Evolutionary conservation across 2,113 vertebrate genomes (phyloP).

Genomic region (Rhineura floridana): DNA sequence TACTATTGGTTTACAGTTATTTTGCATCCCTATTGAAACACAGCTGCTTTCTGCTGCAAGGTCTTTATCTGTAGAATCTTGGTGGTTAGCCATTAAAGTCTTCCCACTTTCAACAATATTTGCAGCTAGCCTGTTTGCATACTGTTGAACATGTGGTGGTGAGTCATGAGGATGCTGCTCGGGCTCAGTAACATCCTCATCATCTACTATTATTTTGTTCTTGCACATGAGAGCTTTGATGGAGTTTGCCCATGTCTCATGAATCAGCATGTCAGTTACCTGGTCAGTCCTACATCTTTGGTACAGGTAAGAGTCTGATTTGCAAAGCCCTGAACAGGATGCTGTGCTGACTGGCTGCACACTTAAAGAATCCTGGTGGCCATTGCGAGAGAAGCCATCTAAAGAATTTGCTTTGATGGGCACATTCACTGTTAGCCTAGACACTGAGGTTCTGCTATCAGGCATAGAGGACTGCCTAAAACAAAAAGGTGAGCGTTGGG

Average conservation of each 20-base stretch:
- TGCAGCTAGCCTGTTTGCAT: slow-evolving; percentile 80
- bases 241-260: slow-evolving; percentile 94
- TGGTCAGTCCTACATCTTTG: slow-evolving; percentile 87
- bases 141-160: slow-evolving; percentile 79
- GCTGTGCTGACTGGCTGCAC: slow-evolving; percentile 78
- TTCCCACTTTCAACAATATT: slow-evolving; percentile 85
- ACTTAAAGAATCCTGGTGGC: slow-evolving; percentile 81
- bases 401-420: slow-evolving; percentile 96
- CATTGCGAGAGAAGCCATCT: slow-evolving; percentile 87
- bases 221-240: slow-evolving; percentile 96
- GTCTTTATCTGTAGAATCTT: slow-evolving; percentile 73
- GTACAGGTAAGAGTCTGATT: slow-evolving; percentile 96
- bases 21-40: slow-evolving; percentile 56
- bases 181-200: slow-evolving; percentile 73
- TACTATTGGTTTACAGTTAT: slow-evolving; percentile 58
- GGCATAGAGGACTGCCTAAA: slow-evolving; percentile 92
- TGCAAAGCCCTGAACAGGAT: slow-evolving; percentile 86
- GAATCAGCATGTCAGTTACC: slow-evolving; percentile 93
- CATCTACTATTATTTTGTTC: slow-evolving; percentile 92
- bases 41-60: slow-evolving; percentile 70
- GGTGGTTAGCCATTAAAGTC: slow-evolving; percentile 73
- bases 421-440: slow-evolving; percentile 85
- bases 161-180: slow-evolving; percentile 72
- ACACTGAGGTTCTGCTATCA: slow-evolving; percentile 83
- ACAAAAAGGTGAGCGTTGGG: slow-evolving; percentile 83